phyloP scores from a whole-genome alignment of 2,888 invertebrate genomes.

The Omphaloscelis lunosa region DNA sequence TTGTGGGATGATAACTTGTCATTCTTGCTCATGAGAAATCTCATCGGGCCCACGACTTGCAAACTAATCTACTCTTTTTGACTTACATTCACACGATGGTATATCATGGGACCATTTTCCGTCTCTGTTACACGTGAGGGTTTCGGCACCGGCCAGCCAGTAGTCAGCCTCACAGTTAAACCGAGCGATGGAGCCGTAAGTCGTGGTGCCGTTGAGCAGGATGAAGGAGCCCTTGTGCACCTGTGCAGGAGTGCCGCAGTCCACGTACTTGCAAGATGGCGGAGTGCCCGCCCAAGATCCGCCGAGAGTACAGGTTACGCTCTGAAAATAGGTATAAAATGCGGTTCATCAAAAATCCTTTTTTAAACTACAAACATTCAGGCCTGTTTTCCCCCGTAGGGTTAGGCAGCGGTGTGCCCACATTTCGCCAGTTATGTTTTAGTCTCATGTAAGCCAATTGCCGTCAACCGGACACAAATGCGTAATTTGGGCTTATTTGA shows the following conservation, averaged over 20 bases:
- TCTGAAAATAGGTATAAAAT: conserved; percentile 83
- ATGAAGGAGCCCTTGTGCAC: conserved; percentile 94
- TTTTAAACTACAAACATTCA: neutral
- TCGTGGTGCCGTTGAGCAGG: conserved; percentile 95
- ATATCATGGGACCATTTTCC: conserved; percentile 97
- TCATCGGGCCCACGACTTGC: neutral
- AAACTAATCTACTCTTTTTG: neutral
- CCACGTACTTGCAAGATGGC: conserved; percentile 96
- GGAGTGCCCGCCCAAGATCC: conserved; percentile 96
- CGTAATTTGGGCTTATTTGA: too few relatives aligned
- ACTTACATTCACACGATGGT: conserved; percentile 96
- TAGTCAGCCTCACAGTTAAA: conserved; percentile 96
- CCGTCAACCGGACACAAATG: too few relatives aligned
- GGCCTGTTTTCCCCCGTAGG: too few relatives aligned
- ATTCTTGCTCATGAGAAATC: too few relatives aligned
- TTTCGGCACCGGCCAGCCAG: conserved; percentile 94
- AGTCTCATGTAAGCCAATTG: too few relatives aligned
- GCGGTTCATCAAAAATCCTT: neutral
- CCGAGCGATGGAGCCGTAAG: conserved; percentile 94
- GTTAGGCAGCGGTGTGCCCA: neutral
- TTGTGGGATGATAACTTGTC: neutral
- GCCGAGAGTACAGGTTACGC: conserved; percentile 95
- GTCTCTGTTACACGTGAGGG: conserved; percentile 94
- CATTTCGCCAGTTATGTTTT: neutral
- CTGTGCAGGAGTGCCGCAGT: conserved; percentile 95